Evolutionary conservation across 1,140 invertebrate genomes (phyloP), one percentile per base, ranked within the genome.

Genomic region (Diorhabda carinulata): DNA sequence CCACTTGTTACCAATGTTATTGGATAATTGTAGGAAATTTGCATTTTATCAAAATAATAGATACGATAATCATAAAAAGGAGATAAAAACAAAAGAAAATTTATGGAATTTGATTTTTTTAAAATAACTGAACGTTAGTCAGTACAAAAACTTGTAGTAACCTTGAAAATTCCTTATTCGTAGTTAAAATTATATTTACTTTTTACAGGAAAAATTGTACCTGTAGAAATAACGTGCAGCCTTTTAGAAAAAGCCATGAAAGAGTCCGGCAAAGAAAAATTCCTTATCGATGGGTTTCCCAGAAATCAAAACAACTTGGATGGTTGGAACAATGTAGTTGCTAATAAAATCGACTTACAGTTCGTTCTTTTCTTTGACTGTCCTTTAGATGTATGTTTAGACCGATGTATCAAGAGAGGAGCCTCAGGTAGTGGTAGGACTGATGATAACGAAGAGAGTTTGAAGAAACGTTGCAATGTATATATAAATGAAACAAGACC

Each of bases 281-380:
- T 99, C 80, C 84, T 99, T 0, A 93, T 99, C 75, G 98, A 99
- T 83, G 98, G 98, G 5, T 99, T 99, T 82, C 98, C 98, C 43
- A 86, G 98, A 42, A 99, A 99, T 82, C 87, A 97, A 80, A 90
- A 99, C 81, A 99, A 99, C 82, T 83, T 99, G 63, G 89, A 96
- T 69, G 98, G 98, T 2, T 99, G 98, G 98, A 89, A 92, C 52
- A 86, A 88, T 74, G 84, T 87, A 72, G 97, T 99, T 91, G 81
- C 85, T 0, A 89, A 91, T 25, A 96, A 98, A 82, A 90, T 92
- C 0, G 86, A 92, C 61, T 83, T 99, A 5, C 85, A 92, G 74
- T 96, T 95, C 81, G 94, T 99, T 0, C 81, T 99, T 3, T 97
- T 97, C 80, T 93, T 99, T 75, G 92, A 98, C 67, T 99, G 97